Percentiles rank a stretch among this genome's conserved stretches.
phyloP scores from a whole-genome alignment of 64 coral and sea anemone genomes.

The Trachythela sp. region DNA sequence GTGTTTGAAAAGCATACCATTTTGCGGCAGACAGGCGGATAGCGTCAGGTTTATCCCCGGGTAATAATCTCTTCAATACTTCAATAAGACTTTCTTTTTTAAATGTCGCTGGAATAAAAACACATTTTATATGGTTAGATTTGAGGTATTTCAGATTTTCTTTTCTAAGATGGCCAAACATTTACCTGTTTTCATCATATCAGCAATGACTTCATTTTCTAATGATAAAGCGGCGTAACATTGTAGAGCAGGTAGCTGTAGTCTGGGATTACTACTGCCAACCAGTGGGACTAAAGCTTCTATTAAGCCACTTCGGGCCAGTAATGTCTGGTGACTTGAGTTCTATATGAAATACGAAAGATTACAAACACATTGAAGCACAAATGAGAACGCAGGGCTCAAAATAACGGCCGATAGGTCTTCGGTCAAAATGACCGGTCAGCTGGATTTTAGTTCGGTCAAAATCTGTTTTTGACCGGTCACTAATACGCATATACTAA shows the following conservation, averaged over 20 bases:
- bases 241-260: conserved; percentile 81
- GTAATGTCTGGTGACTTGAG: conserved; percentile 69
- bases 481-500: no score
- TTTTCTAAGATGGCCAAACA: no score
- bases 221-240: conserved; percentile 87
- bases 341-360: conserved; percentile 27
- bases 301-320: conserved; percentile 85
- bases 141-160: no score
- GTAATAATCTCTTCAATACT: conserved; percentile 61
- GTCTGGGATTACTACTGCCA: conserved; percentile 66
- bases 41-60: conserved; percentile 76
- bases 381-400: no score
- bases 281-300: conserved; percentile 77
- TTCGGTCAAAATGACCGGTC: no score
- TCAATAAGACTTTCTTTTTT: conserved; percentile 61
- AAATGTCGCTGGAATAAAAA: conserved; percentile 48
- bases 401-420: no score
- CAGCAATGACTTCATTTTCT: conserved; percentile 82
- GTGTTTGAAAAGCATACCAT: no score
- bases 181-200: conserved; percentile 94
- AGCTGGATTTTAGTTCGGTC: no score
- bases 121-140: no score
- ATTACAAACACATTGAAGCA: not conserved
- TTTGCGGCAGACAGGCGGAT: conserved; percentile 91
- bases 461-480: no score